Conservation (phyloP, 1,140 invertebrate genomes). For the Dysdera silvatica region DNA sequence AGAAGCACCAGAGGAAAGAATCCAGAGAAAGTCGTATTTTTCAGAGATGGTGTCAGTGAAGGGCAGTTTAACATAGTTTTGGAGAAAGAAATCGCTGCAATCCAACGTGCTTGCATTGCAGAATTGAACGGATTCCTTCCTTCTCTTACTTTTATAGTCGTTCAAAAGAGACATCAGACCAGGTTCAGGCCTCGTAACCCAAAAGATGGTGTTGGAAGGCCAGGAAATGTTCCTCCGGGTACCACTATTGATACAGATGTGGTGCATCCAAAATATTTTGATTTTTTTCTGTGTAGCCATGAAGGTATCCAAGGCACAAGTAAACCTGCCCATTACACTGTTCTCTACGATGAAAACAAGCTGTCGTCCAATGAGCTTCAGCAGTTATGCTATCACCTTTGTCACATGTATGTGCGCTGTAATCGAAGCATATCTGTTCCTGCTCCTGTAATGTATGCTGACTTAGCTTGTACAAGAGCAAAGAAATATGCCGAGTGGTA, state of each 20-base stretch:
- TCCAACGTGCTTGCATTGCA: constrained; percentile 19
- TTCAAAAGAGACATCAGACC: constrained; percentile 33
- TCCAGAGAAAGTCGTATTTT: constrained; percentile 44
- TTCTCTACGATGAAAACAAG: constrained; percentile 32
- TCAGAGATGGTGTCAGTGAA: constrained; percentile 47
- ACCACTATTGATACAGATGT: constrained; percentile 73
- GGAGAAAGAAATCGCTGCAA: constrained; percentile 29
- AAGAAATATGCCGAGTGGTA: constrained; percentile 14
- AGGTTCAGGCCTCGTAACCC: constrained; percentile 31
- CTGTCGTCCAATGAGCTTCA: constrained; percentile 32
- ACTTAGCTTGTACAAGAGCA: constrained; percentile 37
- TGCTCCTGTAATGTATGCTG: constrained; percentile 37
- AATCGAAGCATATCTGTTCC: constrained; percentile 35
- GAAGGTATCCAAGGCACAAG: constrained; percentile 48
- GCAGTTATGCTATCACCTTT: constrained; percentile 33
- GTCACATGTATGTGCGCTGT: constrained; percentile 32
- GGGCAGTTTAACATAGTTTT: constrained; percentile 44
- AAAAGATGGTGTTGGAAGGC: constrained; percentile 34
- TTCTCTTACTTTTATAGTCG: constrained; percentile 33
- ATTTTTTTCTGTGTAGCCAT: constrained; percentile 74
- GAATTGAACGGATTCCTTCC: constrained; percentile 3
- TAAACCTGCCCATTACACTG: constrained; percentile 33
- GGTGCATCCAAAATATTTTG: constrained; percentile 67
- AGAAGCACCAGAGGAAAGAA: constrained; percentile 15
- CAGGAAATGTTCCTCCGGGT: constrained; percentile 67